phyloP scores from a whole-genome alignment of 2,113 vertebrate species.

The Macaca nemestrina region DNA sequence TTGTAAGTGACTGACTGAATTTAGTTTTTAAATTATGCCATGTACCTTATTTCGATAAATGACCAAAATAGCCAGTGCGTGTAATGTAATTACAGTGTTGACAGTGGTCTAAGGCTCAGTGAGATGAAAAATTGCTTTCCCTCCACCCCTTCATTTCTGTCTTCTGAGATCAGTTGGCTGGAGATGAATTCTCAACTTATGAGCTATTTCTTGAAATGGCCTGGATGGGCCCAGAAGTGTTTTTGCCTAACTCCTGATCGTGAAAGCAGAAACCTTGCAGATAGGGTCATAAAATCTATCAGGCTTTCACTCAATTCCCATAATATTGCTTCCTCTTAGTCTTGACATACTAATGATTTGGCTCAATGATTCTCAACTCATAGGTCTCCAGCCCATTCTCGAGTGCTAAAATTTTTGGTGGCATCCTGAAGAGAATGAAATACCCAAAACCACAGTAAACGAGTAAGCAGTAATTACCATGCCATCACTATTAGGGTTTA shows the following conservation, averaged over 20 bases:
- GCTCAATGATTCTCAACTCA: not conserved
- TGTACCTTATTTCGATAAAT: slow-evolving; percentile 42
- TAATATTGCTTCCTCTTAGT: not conserved
- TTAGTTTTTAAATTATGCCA: slow-evolving; percentile 40
- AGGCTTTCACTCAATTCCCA: not conserved
- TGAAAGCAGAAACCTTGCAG: not conserved
- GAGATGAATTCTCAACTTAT: not conserved
- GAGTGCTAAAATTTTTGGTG: not conserved
- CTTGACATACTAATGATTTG: not conserved
- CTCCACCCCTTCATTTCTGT: not conserved
- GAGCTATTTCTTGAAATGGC: not conserved
- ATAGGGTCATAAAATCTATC: not conserved
- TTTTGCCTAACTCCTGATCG: not conserved
- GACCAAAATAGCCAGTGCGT: slow-evolving; percentile 31
- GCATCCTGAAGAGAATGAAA: not conserved
- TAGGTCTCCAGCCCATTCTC: not conserved
- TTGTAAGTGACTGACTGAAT: slow-evolving; percentile 40
- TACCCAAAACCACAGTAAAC: not conserved
- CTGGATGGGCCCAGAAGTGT: not conserved
- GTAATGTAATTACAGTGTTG: slow-evolving; percentile 19
- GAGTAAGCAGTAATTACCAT: not conserved
- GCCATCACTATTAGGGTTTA: not conserved
- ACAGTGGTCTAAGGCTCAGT: slow-evolving; percentile 39
- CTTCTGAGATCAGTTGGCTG: not conserved
- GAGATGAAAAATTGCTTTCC: slow-evolving; percentile 28